phyloP scores from a whole-genome alignment of 2,797 vertebrate species.

The Myotis daubentonii region DNA sequence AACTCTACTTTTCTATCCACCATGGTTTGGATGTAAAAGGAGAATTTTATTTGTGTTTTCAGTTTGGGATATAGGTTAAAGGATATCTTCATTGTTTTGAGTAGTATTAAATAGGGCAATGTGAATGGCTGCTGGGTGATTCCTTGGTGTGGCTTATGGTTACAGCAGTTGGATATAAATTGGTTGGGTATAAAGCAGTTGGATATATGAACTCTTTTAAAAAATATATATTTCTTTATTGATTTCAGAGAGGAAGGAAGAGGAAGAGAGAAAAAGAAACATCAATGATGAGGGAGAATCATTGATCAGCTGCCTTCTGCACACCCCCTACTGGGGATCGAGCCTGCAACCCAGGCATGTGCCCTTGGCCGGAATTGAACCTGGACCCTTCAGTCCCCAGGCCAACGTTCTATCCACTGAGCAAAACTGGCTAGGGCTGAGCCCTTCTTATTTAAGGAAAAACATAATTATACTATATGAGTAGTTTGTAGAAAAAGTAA shows the following conservation, averaged over 20 bases:
- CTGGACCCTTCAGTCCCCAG: no score
- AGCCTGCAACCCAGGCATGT: no score
- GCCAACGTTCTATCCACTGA: no score
- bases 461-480: neutral
- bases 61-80: neutral
- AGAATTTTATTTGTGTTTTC: neutral
- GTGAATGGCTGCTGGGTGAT: neutral
- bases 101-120: neutral
- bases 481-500: constrained; percentile 30
- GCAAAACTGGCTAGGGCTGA: neutral
- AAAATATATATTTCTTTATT: no score
- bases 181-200: neutral
- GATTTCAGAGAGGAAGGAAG: no score
- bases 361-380: no score
- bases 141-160: neutral
- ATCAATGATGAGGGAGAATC: no score
- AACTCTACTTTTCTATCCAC: neutral
- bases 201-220: neutral
- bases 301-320: no score
- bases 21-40: neutral
- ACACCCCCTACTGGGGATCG: no score
- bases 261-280: no score
- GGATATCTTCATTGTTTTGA: neutral
- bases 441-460: neutral
- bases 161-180: neutral